Evolutionary conservation across 1,140 invertebrate species (phyloP), one percentile per base, ranked within the genome.

Genomic region (Hyposmocoma kahamanoa): DNA sequence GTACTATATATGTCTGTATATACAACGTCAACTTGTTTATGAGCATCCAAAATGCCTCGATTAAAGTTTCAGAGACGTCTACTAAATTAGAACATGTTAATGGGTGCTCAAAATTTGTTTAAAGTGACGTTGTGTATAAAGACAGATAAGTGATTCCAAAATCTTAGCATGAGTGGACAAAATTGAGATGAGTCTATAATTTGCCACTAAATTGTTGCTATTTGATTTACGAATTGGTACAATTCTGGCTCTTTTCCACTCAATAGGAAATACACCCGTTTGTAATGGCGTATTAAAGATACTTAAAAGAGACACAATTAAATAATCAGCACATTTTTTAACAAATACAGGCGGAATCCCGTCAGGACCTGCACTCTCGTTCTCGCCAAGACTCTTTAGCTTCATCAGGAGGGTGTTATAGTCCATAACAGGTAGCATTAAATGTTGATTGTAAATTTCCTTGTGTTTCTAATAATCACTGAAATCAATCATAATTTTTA

Each of bases 161-260:
- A 45, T 18, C 26, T 45, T 45, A 1, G 42, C 42, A 30, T 30
- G 32, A 18, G 1, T 9, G 15, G 42, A 45, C 24, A 45, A 32
- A 8, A 45, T 45, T 18, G 42, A 45, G 1, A 45, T 45, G 4
- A 28, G 42, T 20, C 42, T 28, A 20, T 45, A 45, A 30, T 45
- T 45, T 1, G 1, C 17, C 3, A 45, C 26, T 13, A 45, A 19
- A 30, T 17, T 1, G 19, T 30, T 19, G 19, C 20, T 19, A 9
- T 24, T 28, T 2, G 24, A 18, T 30, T 45, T 45, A 17, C 17
- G 20, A 19, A 45, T 19, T 13, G 42, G 42, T 3, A 45, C 42
- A 10, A 45, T 18, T 30, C 32, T 45, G 2, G 42, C 26, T 30
- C 11, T 10, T n/a, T 45, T 45, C 42, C 42, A 45, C 10, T 30